These are phyloP conservation scores for Pocillopora damicornis DNA, from an alignment of 64 coral and sea anemone genomes.

Conservation along the genomic window DNA sequence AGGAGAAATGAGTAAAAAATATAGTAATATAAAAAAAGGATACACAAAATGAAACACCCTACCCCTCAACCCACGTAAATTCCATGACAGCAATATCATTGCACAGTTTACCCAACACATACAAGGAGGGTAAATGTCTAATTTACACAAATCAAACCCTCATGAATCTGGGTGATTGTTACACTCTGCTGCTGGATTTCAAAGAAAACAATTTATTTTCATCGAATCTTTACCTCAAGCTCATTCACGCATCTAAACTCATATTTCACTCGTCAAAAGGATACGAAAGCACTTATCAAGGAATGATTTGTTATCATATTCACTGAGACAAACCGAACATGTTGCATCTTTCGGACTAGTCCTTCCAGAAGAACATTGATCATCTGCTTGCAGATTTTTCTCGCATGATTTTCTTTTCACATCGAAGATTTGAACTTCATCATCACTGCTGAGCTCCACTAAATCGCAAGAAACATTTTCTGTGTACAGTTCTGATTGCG, in stretches of 20 bases:
- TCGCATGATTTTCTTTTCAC: not conserved
- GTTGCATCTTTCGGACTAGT: constrained; percentile 53
- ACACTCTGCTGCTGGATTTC: not conserved
- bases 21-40: no score
- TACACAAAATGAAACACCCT: no score
- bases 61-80: no score
- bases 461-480: not conserved
- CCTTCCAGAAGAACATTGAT: not conserved
- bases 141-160: no score
- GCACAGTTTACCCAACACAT: no score
- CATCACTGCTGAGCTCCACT: constrained; percentile 19
- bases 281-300: constrained; percentile 95
- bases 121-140: no score
- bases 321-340: constrained; percentile 80
- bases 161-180: no score
- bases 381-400: not conserved
- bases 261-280: constrained; percentile 42
- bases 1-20: no score
- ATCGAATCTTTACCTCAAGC: no score
- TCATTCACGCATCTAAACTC: no score
- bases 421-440: constrained; percentile 6
- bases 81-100: no score
- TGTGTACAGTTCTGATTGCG: not conserved
- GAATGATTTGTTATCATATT: constrained; percentile 90
- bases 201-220: not conserved